Evolutionary conservation across 2,797 vertebrate species (phyloP).

Genomic region (Falco naumanni): DNA sequence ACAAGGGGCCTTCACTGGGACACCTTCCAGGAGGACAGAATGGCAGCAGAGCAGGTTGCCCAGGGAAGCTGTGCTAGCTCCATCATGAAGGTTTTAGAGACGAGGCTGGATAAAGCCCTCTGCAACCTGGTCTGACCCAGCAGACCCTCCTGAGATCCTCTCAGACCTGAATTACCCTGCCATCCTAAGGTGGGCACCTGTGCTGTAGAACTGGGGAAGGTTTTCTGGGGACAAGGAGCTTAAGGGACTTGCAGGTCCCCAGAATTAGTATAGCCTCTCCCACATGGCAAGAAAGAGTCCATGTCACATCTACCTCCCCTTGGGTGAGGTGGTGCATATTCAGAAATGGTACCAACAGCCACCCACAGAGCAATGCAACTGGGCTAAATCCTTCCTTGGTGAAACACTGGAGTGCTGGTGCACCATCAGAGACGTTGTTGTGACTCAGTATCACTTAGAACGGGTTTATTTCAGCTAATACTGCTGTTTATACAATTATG

Average conservation of each 20-base stretch:
- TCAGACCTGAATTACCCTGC: neutral
- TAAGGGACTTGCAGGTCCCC: neutral
- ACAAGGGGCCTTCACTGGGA: neutral
- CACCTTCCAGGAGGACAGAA: neutral
- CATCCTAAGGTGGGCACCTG: neutral
- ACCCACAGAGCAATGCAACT: rapidly evolving
- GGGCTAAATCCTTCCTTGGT: neutral
- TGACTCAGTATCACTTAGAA: neutral
- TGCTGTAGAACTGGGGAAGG: neutral
- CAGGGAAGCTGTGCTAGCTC: neutral
- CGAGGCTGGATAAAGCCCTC: neutral
- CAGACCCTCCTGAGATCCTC: neutral
- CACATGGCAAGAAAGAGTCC: neutral
- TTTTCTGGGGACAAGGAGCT: neutral
- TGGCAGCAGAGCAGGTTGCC: neutral
- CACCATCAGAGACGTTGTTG: rapidly evolving
- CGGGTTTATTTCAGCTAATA: neutral
- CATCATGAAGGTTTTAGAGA: neutral
- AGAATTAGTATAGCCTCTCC: neutral
- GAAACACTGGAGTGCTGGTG: neutral
- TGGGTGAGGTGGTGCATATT: neutral
- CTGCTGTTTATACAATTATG: neutral
- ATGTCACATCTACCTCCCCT: neutral
- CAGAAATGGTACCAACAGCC: neutral
- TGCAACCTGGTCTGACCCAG: neutral